Conservation (phyloP, 2,797 vertebrate species). For the Coreius guichenoti region DNA sequence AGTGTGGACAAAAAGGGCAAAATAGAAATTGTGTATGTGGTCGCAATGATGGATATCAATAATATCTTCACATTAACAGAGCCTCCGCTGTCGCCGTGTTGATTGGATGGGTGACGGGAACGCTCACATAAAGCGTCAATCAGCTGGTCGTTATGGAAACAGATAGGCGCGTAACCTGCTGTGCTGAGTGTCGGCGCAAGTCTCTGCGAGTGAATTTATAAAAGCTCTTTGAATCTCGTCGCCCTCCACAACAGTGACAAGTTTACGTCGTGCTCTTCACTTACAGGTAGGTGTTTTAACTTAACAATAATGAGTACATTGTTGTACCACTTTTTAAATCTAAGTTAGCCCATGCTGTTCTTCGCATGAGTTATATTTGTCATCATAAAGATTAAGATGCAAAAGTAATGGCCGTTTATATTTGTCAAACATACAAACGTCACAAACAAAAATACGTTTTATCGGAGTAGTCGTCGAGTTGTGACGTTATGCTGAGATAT, state of each 20-base stretch:
- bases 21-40: neutral
- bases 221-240: neutral
- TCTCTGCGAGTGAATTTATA: constrained; percentile 21
- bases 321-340: neutral
- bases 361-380: neutral
- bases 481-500: neutral
- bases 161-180: constrained; percentile 43
- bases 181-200: constrained; percentile 24
- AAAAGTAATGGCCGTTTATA: neutral
- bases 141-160: constrained; percentile 60
- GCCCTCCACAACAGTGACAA: neutral
- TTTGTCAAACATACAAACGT: neutral
- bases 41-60: constrained; percentile 26
- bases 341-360: neutral
- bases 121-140: constrained; percentile 49
- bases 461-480: neutral
- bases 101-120: constrained; percentile 23
- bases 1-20: neutral
- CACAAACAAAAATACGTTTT: neutral
- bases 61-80: constrained; percentile 13
- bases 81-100: neutral
- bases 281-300: constrained; percentile 39
- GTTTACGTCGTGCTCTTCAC: neutral
- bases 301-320: neutral
- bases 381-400: neutral